Conservation (phyloP, 2,888 invertebrate genomes). For the Cephus spinipes region DNA sequence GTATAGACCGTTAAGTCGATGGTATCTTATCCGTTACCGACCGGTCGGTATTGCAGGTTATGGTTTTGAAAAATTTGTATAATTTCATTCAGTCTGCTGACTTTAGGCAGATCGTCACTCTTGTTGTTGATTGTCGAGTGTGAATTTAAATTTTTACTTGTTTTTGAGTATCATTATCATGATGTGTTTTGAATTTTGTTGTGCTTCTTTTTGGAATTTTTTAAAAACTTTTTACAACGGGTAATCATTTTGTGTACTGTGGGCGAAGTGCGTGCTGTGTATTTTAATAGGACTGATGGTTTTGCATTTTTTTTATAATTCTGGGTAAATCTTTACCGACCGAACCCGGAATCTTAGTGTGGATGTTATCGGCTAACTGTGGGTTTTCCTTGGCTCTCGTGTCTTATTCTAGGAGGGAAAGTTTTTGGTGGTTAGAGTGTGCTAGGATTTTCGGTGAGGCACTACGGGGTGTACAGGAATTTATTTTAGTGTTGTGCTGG, state of each 20-base stretch:
- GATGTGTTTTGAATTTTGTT: not conserved
- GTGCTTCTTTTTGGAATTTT: not conserved
- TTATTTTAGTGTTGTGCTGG: not conserved
- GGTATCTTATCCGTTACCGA: not conserved
- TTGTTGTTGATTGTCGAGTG: not conserved
- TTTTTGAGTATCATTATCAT: not conserved
- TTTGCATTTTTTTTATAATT: not conserved
- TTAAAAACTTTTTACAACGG: not conserved
- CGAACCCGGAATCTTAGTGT: not conserved
- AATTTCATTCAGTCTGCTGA: not conserved
- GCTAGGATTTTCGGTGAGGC: not conserved
- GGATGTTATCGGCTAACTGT: not conserved
- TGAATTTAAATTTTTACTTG: not conserved
- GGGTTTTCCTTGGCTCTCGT: not conserved
- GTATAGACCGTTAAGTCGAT: not conserved
- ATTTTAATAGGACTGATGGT: not conserved
- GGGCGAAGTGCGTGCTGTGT: not conserved
- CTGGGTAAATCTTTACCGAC: not conserved
- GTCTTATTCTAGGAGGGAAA: not conserved
- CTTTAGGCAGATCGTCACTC: too few relatives aligned
- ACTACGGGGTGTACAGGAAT: not conserved
- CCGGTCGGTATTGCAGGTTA: not conserved
- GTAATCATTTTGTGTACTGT: not conserved
- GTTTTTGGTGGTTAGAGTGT: not conserved
- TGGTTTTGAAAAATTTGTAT: not conserved